Conservation (phyloP, 2,888 invertebrate species). For the Papilio elwesi region DNA sequence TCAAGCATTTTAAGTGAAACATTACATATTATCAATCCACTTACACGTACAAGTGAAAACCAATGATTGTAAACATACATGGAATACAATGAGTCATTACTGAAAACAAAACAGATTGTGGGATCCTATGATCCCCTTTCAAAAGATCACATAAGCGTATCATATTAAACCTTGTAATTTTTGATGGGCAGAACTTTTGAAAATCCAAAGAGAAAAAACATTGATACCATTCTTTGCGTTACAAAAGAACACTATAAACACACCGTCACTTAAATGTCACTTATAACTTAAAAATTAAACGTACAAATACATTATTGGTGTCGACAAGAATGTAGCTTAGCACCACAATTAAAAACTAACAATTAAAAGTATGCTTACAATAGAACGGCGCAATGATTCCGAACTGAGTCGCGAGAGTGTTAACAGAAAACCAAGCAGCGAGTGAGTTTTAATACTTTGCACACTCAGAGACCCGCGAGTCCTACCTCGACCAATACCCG, state of each 20-base stretch:
- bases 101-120: background rate
- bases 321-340: slow-evolving; percentile 68
- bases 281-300: slow-evolving; percentile 67
- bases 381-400: slow-evolving; percentile 59
- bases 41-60: background rate
- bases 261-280: slow-evolving; percentile 61
- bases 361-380: slow-evolving; percentile 61
- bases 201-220: slow-evolving; percentile 18
- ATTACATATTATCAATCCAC: background rate
- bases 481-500: slow-evolving; percentile 31
- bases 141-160: slow-evolving; percentile 15
- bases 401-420: slow-evolving; percentile 47
- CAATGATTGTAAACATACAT: background rate
- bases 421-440: slow-evolving; percentile 51
- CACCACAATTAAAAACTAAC: slow-evolving; percentile 73
- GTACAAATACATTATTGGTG: slow-evolving; percentile 73
- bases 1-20: background rate
- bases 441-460: slow-evolving; percentile 69
- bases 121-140: background rate
- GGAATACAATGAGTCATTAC: background rate
- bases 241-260: slow-evolving; percentile 29
- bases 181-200: slow-evolving; percentile 15
- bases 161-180: slow-evolving; percentile 8
- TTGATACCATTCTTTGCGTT: background rate
- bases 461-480: slow-evolving; percentile 40